phyloP scores from a whole-genome alignment of 2,797 vertebrate genomes.

The Geotrypetes seraphini region DNA sequence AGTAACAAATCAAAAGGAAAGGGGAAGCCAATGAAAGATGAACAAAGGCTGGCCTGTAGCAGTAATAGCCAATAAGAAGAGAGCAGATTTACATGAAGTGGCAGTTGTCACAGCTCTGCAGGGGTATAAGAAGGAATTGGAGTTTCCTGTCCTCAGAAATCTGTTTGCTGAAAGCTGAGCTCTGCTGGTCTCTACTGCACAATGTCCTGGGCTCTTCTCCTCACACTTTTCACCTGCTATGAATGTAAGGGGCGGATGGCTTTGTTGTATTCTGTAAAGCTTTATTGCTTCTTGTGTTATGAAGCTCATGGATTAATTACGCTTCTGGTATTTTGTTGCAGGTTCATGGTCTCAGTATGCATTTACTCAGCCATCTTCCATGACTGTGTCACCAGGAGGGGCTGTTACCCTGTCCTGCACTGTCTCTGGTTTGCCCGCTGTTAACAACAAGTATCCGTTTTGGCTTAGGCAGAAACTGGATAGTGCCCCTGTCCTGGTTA shows the following conservation, averaged over 20 bases:
- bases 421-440: background rate
- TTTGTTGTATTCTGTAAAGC: no score
- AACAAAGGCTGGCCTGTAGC: background rate
- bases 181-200: background rate
- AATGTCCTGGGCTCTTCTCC: background rate
- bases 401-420: background rate
- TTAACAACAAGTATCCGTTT: no score
- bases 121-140: background rate
- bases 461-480: no score
- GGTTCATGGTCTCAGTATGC: no score
- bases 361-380: background rate
- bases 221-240: background rate
- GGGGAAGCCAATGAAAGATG: no score
- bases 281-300: no score
- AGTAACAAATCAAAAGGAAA: no score
- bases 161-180: no score
- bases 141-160: no score
- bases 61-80: background rate
- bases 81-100: background rate
- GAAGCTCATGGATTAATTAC: no score
- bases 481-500: no score
- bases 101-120: background rate
- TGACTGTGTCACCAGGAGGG: background rate
- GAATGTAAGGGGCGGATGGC: background rate
- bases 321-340: no score